Base-by-base conservation (phyloP, 2,797 vertebrate species). In the Triplophysa yarkandensis region DNA sequence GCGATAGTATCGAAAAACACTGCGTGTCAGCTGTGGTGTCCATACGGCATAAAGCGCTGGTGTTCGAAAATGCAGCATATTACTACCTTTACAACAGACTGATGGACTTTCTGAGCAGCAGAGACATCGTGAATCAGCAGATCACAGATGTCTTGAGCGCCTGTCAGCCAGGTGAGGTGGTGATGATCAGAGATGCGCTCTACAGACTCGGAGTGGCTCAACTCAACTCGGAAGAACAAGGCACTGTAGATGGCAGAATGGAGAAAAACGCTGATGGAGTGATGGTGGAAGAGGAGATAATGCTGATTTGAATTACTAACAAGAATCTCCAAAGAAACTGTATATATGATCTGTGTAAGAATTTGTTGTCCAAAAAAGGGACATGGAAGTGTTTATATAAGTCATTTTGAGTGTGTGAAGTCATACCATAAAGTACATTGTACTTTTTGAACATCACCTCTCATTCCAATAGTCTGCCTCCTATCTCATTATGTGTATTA, bases 21-120 rank as follows among this genome's bases (percentile, higher is more conserved):
- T 66, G 54, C 8, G 6, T 54, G 3, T 44, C 66, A 2, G 62
- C 71, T 0, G 68, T 23, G 8, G 80, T 77, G 74, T 70, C 4
- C 2, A 2, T 83, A 21, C 89, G 86, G 41, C 88, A 83, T 21
- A 87, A 83, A 70, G 85, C 91, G 19, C 87, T 95, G 17, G 89
- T 89, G 84, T 99, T 98, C 6, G 94, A 94, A 82, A 98, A 95
- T 7, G 90, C 96, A 0, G 96, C 95, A 0, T 95, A 96, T 86
- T 99, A 99, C 92, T 99, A 96, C 92, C 94, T 99, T 77, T 97
- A 96, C 87, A 98, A 98, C 86, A 94, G 98, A 27, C 92, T 99
- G 82, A 74, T 96, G 72, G 98, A 99, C 89, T 99, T 97, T 87
- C 92, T 98, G 83, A 94, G 90, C 79, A 98, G 97, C 87, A 90